These are phyloP conservation scores for Drosophila ironensis DNA, from an alignment of 1,140 invertebrate genomes.

Conservation along the genomic window DNA sequence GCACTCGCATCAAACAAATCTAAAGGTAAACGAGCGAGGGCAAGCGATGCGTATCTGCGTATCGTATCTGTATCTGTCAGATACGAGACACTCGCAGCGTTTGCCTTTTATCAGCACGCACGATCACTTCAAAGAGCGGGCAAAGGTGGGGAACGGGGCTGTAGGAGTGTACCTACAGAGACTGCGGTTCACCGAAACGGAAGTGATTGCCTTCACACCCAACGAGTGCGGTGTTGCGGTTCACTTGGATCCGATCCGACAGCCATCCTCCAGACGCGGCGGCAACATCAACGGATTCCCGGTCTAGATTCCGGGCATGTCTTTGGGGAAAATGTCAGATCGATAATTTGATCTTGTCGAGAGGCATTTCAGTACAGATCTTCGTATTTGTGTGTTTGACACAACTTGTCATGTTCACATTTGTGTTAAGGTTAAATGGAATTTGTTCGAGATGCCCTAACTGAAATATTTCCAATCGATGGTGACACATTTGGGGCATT, in stretches of 20 bases:
- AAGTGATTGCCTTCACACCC: slow-evolving; percentile 77
- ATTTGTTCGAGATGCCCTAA: slow-evolving; percentile 32
- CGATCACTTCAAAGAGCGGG: slow-evolving; percentile 69
- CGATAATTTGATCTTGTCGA: slow-evolving; percentile 70
- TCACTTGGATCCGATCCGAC: slow-evolving; percentile 30
- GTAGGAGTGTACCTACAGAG: no score
- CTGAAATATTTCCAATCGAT: slow-evolving; percentile 35
- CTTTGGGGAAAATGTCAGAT: slow-evolving; percentile 30
- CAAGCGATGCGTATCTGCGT: slow-evolving; percentile 48
- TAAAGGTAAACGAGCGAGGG: slow-evolving; percentile 23
- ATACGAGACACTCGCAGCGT: slow-evolving; percentile 33
- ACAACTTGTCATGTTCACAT: slow-evolving; percentile 54
- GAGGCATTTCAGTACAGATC: slow-evolving; percentile 41
- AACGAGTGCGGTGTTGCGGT: slow-evolving; percentile 29
- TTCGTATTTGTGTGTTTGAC: slow-evolving; percentile 25
- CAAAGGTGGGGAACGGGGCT: not conserved
- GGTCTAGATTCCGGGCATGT: slow-evolving; percentile 28
- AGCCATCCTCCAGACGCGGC: slow-evolving; percentile 12
- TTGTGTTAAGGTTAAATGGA: slow-evolving; percentile 61
- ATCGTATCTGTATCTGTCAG: slow-evolving; percentile 52
- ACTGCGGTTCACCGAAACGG: slow-evolving; percentile 55
- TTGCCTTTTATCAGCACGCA: slow-evolving; percentile 74
- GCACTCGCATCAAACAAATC: slow-evolving; percentile 32
- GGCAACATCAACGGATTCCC: slow-evolving; percentile 51
- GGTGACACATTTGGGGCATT: slow-evolving; percentile 36